These are phyloP conservation scores for Ceraclea dissimilis DNA, from an alignment of 2,888 invertebrate species.

Conservation along the genomic window DNA sequence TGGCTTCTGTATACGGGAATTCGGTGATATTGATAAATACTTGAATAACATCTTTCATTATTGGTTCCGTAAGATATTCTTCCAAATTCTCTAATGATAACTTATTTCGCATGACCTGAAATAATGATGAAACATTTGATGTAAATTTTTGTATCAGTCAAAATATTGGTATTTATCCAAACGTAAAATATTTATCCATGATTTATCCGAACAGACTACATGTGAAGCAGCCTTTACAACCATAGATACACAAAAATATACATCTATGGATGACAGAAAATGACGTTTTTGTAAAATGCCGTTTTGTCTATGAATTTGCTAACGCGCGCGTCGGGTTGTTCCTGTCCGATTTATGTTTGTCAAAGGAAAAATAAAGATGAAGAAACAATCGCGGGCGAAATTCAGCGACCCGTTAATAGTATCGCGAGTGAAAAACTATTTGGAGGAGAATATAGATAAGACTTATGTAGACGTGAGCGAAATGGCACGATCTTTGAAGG, in stretches of 20 bases:
- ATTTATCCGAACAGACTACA: too few species aligned
- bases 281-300: not conserved
- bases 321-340: conserved; percentile 15
- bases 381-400: conserved; percentile 45
- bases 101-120: conserved; percentile 14
- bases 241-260: too few species aligned
- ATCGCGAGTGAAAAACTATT: conserved; percentile 62
- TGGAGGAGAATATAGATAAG: conserved; percentile 73
- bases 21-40: conserved; percentile 17
- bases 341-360: not conserved
- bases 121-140: conserved; percentile 7
- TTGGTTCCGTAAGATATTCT: conserved; percentile 2
- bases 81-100: conserved; percentile 7
- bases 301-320: not conserved
- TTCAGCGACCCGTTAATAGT: conserved; percentile 50
- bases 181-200: too few species aligned
- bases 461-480: conserved; percentile 74
- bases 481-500: conserved; percentile 75
- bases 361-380: conserved; percentile 32
- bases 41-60: conserved; percentile 12
- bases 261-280: not conserved
- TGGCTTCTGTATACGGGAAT: conserved; percentile 11
- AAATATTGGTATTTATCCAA: not conserved
- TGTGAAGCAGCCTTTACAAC: too few species aligned
- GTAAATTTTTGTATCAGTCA: not conserved